A percentile compares a stretch with the other conserved stretches of the same genome.
Evolutionary conservation across 1,140 invertebrate species (phyloP).

Genomic region (Drosophila sturtevanti): DNA sequence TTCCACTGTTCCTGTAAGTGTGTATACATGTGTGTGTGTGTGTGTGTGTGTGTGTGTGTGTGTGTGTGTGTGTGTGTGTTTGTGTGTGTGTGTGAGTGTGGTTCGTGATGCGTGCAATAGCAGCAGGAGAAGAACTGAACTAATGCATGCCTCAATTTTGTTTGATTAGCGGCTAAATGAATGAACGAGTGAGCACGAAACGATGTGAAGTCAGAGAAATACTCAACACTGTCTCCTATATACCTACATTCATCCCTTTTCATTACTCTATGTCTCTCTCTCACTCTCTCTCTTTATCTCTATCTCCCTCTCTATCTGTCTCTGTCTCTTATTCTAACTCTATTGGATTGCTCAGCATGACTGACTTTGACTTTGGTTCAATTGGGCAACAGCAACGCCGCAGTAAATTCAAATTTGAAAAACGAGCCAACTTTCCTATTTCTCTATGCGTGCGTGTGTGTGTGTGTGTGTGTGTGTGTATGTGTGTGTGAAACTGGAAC

Average conservation of each 20-base stretch:
- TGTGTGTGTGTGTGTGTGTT: neutral
- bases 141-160: slow-evolving; percentile 64
- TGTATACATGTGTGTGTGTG: neutral
- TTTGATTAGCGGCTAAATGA: slow-evolving; percentile 64
- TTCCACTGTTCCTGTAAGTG: slow-evolving; percentile 21
- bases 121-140: slow-evolving; percentile 15
- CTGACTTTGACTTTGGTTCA: slow-evolving; percentile 45
- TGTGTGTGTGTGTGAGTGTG: slow-evolving; percentile 15
- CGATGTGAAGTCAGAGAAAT: neutral
- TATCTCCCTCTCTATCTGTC: neutral
- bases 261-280: neutral
- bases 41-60: slow-evolving; percentile 14
- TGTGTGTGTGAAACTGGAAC: slow-evolving; percentile 12
- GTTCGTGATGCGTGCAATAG: slow-evolving; percentile 29
- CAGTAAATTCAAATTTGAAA: slow-evolving; percentile 65
- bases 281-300: neutral
- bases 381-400: slow-evolving; percentile 23
- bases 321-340: no score
- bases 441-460: neutral
- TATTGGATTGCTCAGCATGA: slow-evolving; percentile 17
- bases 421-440: slow-evolving; percentile 52
- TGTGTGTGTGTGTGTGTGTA: neutral
- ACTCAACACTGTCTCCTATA: slow-evolving; percentile 16
- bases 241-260: neutral
- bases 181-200: slow-evolving; percentile 50